These are phyloP conservation scores for Torymus texanus DNA, from an alignment of 2,888 invertebrate species.

Conservation along the genomic window DNA sequence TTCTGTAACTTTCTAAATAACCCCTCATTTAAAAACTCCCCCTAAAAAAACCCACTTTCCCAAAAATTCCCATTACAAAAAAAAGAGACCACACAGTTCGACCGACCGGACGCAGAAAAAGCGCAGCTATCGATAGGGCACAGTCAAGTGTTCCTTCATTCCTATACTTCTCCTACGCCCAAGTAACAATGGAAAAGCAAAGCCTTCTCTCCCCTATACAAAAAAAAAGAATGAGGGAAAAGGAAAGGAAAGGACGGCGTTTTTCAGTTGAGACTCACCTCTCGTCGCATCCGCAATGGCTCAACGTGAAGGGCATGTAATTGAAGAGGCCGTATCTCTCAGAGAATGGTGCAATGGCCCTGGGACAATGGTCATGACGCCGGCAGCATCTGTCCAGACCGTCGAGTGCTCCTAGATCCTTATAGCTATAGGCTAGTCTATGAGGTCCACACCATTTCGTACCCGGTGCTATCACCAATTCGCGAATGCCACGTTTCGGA, in stretches of 20 bases:
- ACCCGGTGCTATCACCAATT: conserved; percentile 89
- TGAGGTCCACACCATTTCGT: conserved; percentile 97
- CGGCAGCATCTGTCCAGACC: conserved; percentile 90
- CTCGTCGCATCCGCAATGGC: conserved; percentile 95
- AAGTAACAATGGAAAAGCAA: neutral
- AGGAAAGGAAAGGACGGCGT: too few relatives aligned
- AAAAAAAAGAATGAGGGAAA: too few relatives aligned
- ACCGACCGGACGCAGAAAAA: too few relatives aligned
- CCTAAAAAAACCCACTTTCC: too few relatives aligned
- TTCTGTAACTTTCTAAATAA: too few relatives aligned
- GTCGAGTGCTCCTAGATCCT: conserved; percentile 89
- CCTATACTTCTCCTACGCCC: too few relatives aligned
- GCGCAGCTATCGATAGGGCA: too few relatives aligned
- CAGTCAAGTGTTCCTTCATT: too few relatives aligned
- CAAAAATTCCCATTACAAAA: too few relatives aligned
- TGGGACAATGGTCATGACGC: conserved; percentile 90
- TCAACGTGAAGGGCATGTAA: conserved; percentile 91
- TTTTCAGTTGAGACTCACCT: conserved; percentile 77
- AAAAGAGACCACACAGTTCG: too few relatives aligned
- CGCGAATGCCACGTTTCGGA: conserved; percentile 66
- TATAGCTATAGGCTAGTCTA: conserved; percentile 86
- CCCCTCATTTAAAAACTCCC: too few relatives aligned
- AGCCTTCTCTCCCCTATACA: too few relatives aligned
- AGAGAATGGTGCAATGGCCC: conserved; percentile 89
- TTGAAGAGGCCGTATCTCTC: conserved; percentile 91